Evolutionary conservation across 2,888 invertebrate genomes (phyloP), one percentile per base, ranked within the genome.

Genomic region (Teinopalpus imperialis): DNA sequence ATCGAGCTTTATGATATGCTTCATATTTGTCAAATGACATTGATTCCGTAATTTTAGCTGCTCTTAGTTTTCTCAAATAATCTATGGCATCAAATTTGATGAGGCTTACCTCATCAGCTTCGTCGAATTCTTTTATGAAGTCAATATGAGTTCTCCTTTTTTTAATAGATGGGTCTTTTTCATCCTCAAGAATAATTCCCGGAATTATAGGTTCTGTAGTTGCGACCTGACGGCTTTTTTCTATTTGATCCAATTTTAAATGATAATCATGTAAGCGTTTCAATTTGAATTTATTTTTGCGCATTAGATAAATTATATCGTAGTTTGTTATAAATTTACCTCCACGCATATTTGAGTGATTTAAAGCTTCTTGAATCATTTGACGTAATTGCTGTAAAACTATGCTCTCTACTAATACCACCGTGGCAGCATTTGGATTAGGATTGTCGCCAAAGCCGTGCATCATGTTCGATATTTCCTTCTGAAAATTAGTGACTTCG

Each of bases 391-490:
- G 97, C 57, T 94, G 94, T 40, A 94, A 90, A 0, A 97, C 93
- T 43, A 97, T 93, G 52, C 92, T 93, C 80, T 98, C 97, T 0
- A 98, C 93, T 34, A 97, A 80, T 43, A 93, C 91, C 0, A 97
- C 97, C 1, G 97, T 95, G 30, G 95, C 95, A 0, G 92, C 90
- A 27, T 95, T 90, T 0, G 97, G 97, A 50, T 93, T 93, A 10
- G 94, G 92, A 63, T 94, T 94, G 67, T 98, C 98, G 0, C 98
- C 98, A 68, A 97, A 96, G n/a, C 97, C 97, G 60, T 96, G 94
- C 97, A 97, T 95, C 92, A 97, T 96, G 61, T 92, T 91, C 0
- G 94, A 93, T 56, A 96, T 95, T 81, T 96, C 95, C 77, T 90
- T 87, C 66, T 90, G 90, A 59, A 90, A 91, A 43, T 90, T 89